Evolutionary conservation across 2,113 vertebrate species (phyloP).

Genomic region (Heloderma charlesbogerti): DNA sequence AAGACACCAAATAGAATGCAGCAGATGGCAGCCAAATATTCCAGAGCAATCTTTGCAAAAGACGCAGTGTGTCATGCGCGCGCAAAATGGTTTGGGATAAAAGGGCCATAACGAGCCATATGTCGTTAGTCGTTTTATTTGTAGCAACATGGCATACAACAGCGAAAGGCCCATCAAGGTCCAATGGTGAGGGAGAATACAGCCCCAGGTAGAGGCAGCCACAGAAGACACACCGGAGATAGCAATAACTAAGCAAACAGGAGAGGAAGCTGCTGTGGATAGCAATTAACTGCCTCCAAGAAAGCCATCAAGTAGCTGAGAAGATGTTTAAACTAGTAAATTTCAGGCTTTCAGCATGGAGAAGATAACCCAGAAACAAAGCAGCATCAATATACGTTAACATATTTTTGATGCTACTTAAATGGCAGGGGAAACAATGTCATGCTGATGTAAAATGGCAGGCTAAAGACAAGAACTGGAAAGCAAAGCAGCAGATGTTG

Average conservation of each 20-base stretch:
- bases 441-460: conserved; percentile 61
- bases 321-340: background rate
- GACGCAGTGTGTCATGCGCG: conserved; percentile 73
- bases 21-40: conserved; percentile 83
- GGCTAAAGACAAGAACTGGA: conserved; percentile 44
- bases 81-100: conserved; percentile 71
- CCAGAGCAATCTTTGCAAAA: conserved; percentile 78
- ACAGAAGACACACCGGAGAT: conserved; percentile 33
- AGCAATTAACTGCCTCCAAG: conserved; percentile 20
- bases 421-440: conserved; percentile 66
- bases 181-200: conserved; percentile 40
- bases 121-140: conserved; percentile 67
- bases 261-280: background rate
- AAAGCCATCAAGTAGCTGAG: conserved; percentile 50
- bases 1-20: conserved; percentile 73
- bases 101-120: conserved; percentile 77
- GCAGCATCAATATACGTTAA: conserved; percentile 31
- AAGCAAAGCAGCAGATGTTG: conserved; percentile 65
- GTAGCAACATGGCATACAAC: conserved; percentile 48
- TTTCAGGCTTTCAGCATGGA: conserved; percentile 10
- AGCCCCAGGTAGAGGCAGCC: conserved; percentile 63
- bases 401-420: conserved; percentile 70
- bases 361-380: conserved; percentile 7
- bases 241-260: conserved; percentile 30
- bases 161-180: conserved; percentile 62